Base-by-base conservation (phyloP, 2,113 vertebrate genomes). In the Psilopogon haemacephalus region DNA sequence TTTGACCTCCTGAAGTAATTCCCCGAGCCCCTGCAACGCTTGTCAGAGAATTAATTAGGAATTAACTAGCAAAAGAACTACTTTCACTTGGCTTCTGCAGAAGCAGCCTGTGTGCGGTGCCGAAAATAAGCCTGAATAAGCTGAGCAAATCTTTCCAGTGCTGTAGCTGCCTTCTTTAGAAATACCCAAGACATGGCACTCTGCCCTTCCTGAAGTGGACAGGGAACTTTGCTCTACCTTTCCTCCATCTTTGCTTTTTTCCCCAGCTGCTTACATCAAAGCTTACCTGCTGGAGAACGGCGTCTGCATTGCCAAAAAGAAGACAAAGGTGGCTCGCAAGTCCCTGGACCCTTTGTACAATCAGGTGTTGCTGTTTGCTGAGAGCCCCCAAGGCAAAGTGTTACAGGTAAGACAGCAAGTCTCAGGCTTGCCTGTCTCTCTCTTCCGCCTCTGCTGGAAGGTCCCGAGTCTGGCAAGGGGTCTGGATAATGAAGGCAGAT, bases 261-360 rank as follows among this genome's bases (percentile, higher is more conserved):
- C 44, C 96, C 44, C 96, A 99, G 99, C 99, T 91, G 99, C 99
- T 95, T 99, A 99, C 96, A 99, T 99, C 95, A 99, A 99, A 96
- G 99, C 99, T 84, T 99, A 99, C 95, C 98, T 99, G 86, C 97
- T 99, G 78, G 99, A 99, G 97, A 99, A 99, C 8, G 99, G 99
- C 0, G 71, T 98, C 82, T 99, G 99, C 91, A 97, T 99, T 90
- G 98, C 99, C 42, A 99, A 99, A 96, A 99, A 99, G 98, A 99
- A 99, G 97, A 99, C 99, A 89, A 99, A 99, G 98, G 98, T 98
- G 4, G 99, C 98, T 87, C 98, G 99, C 88, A 99, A 99, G 97
- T 99, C 99, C 0, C 96, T 99, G 97, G 99, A 99, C 92, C 99
- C 99, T 3, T 97, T 99, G 91, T 99, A 99, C 97, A 99, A 99